These are phyloP conservation scores for Ceriagrion tenellum DNA, from an alignment of 2,888 invertebrate species.

Conservation along the genomic window DNA sequence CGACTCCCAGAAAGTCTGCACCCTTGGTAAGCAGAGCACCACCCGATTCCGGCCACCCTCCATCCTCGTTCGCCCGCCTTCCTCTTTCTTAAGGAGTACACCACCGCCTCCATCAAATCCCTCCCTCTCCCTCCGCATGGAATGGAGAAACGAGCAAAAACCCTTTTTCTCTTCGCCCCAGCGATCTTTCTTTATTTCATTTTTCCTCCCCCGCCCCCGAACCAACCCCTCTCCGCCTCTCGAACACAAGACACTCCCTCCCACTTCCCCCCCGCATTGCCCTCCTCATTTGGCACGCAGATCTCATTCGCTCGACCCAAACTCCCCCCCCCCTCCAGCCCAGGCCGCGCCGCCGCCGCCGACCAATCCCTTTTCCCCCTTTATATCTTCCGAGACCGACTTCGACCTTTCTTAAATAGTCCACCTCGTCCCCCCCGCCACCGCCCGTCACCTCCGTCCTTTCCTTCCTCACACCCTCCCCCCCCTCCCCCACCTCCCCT, in stretches of 20 bases:
- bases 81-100: neutral
- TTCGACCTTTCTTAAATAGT: slow-evolving; percentile 65
- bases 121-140: neutral
- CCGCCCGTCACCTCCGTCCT: neutral
- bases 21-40: slow-evolving; percentile 56
- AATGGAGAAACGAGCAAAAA: neutral
- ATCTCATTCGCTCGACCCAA: slow-evolving; percentile 60
- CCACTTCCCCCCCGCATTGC: neutral
- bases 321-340: slow-evolving; percentile 6
- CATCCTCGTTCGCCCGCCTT: neutral
- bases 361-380: slow-evolving; percentile 35
- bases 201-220: slow-evolving; percentile 35
- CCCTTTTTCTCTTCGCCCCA: slow-evolving; percentile 53
- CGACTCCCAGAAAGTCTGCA: slow-evolving; percentile 65
- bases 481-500: no score
- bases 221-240: neutral
- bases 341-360: neutral
- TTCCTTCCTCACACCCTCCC: no score
- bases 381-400: slow-evolving; percentile 46
- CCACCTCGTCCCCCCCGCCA: slow-evolving; percentile 3
- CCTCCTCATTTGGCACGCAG: slow-evolving; percentile 42
- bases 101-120: neutral
- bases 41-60: neutral
- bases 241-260: neutral
- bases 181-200: slow-evolving; percentile 62